phyloP scores from a whole-genome alignment of 2,797 vertebrate species.

The Callimico goeldii region DNA sequence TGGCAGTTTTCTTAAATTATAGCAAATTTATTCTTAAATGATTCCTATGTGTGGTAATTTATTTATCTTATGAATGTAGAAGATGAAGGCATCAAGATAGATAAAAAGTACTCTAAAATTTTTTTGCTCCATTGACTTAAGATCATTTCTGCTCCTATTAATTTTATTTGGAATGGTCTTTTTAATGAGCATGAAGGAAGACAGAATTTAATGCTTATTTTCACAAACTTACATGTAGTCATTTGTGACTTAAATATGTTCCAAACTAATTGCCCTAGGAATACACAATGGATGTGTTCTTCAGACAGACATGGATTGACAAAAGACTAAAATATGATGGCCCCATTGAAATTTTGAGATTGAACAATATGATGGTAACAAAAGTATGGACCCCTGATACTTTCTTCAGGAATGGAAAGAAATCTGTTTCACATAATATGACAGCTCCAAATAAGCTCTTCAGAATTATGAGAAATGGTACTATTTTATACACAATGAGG shows the following conservation, averaged over 20 bases:
- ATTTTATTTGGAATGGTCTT: constrained; percentile 53
- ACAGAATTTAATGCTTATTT: not conserved
- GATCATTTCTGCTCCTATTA: constrained; percentile 53
- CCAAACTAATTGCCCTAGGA: constrained; percentile 88
- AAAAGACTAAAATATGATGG: constrained; percentile 95
- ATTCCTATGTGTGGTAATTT: constrained; percentile 73
- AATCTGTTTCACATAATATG: constrained; percentile 98
- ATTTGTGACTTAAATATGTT: constrained; percentile 43
- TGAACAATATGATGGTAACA: constrained; percentile 99
- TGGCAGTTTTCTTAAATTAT: constrained; percentile 76
- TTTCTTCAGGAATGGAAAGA: constrained; percentile 99
- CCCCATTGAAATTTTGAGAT: constrained; percentile 95
- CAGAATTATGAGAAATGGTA: constrained; percentile 99
- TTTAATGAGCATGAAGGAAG: not conserved
- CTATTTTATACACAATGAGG: constrained; percentile 99
- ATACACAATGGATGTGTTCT: constrained; percentile 99
- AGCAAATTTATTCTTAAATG: constrained; percentile 75
- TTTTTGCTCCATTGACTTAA: constrained; percentile 65
- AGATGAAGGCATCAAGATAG: constrained; percentile 72
- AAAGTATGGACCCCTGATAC: constrained; percentile 99
- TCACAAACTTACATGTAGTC: not conserved
- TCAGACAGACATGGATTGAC: constrained; percentile 98
- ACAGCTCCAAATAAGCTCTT: constrained; percentile 98
- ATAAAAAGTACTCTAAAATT: constrained; percentile 59
- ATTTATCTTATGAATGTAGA: constrained; percentile 74